Conservation (phyloP, 2,888 invertebrate species). For the Pammene aurita region DNA sequence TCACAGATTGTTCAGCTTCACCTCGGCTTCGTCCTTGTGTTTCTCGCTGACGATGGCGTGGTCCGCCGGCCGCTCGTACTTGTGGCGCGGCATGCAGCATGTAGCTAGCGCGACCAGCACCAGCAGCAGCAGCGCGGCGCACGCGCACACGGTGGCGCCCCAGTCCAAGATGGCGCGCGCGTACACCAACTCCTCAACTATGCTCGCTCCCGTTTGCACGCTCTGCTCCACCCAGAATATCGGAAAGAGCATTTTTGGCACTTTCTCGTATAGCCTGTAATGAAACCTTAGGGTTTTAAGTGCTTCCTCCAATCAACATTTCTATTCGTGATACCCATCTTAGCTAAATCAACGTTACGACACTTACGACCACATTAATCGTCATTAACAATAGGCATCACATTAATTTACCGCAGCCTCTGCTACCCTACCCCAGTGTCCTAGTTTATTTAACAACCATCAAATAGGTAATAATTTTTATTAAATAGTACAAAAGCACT, state of each 20-base stretch:
- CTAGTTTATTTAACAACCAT: no score
- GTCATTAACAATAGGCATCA: no score
- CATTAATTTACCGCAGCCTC: no score
- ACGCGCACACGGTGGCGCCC: constrained; percentile 69
- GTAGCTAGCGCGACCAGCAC: constrained; percentile 75
- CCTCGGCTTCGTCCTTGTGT: constrained; percentile 68
- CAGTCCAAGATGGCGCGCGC: constrained; percentile 68
- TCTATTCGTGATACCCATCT: not conserved
- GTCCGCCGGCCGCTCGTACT: constrained; percentile 57
- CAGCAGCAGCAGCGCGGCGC: constrained; percentile 77
- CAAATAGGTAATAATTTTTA: no score
- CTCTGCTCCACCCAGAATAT: constrained; percentile 91
- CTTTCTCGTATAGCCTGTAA: constrained; percentile 85
- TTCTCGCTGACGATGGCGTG: constrained; percentile 49
- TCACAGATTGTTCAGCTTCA: constrained; percentile 68
- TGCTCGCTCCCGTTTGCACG: constrained; percentile 82
- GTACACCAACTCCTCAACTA: constrained; percentile 80
- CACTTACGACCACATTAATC: no score
- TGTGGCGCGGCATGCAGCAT: constrained; percentile 56
- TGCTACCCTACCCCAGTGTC: no score
- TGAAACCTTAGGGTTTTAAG: not conserved
- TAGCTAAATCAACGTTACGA: no score
- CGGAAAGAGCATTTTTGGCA: constrained; percentile 88
- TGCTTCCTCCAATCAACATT: not conserved
- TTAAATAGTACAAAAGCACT: constrained; percentile 57